Conservation (phyloP, 2,797 vertebrate genomes). For the Malacoctenus gilli region DNA sequence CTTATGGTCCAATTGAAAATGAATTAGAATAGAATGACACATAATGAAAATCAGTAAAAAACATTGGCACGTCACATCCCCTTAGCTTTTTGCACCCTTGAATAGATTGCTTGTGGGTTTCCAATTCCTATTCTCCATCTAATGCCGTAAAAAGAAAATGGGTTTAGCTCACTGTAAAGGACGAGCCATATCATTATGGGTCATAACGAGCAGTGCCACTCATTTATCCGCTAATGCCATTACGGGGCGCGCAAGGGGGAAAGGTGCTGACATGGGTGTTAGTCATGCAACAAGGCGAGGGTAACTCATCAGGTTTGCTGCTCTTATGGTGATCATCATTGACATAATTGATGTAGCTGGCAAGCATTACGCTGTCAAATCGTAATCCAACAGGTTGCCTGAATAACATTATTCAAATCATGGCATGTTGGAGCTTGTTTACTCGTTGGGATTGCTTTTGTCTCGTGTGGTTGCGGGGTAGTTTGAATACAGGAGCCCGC, state of each 20-base stretch:
- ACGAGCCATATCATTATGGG: conserved; percentile 69
- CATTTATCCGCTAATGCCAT: conserved; percentile 79
- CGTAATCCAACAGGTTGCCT: conserved; percentile 46
- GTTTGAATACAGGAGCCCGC: conserved; percentile 17
- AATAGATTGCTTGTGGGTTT: conserved; percentile 83
- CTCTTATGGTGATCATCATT: conserved; percentile 51
- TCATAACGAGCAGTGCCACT: conserved; percentile 74
- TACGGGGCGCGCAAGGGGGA: conserved; percentile 51
- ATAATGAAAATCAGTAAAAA: conserved; percentile 84
- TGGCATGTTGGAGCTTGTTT: conserved; percentile 39
- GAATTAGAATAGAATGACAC: conserved; percentile 83
- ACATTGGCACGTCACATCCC: conserved; percentile 80
- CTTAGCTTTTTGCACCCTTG: conserved; percentile 75
- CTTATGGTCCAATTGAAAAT: conserved; percentile 82
- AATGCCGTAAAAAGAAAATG: conserved; percentile 62
- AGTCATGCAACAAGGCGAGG: conserved; percentile 63
- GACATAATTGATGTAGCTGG: conserved; percentile 64
- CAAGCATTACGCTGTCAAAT: conserved; percentile 35
- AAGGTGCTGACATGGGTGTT: conserved; percentile 72
- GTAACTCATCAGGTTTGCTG: conserved; percentile 46
- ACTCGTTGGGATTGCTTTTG: conserved; percentile 28
- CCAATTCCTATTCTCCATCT: conserved; percentile 70
- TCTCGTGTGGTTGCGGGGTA: conserved; percentile 32
- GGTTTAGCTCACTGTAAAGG: conserved; percentile 75
- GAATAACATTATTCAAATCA: conserved; percentile 42